Evolutionary conservation across 2,113 vertebrate genomes (phyloP), one percentile per base, ranked within the genome.

Genomic region (Aegotheles bennettii): DNA sequence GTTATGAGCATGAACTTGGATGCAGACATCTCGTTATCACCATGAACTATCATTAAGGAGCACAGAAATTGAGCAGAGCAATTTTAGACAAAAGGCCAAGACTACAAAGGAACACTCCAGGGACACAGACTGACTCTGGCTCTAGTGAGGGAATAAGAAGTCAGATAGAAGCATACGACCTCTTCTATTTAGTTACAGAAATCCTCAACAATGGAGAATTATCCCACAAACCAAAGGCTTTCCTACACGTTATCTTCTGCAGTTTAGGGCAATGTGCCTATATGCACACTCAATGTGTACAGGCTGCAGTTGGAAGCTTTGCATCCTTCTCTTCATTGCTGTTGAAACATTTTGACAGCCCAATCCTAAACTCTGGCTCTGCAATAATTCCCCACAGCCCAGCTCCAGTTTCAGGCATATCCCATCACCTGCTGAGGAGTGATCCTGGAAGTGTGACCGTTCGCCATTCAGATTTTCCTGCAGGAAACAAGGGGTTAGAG

Each of bases 381-480:
- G 29, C 5, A 2, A 2, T 36, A 68, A 91, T 21, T 42, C 11
- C 43, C 47, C 21, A 47, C 0, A 64, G 25, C 20, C 59, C 23
- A 73, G 51, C 50, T 18, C 16, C 31, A 42, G 12, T 31, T 77
- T 57, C 64, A 84, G 40, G 68, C 21, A 53, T 6, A 25, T 31
- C 25, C 45, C 31, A 10, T 36, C 18, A n/a, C 31, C 31, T 53
- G 50, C 38, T 10, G 19, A 54, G 42, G 23, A 40, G 17, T 7
- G 18, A 81, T 35, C 50, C 56, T 45, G 11, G 23, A 65, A 61
- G 10, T 0, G 2, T 3, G 1, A 40, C 31, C 42, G 29, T 70
- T 10, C 1, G 6, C 6, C n/a, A 6, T n/a, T 56, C 23, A 35
- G 0, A 7, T 21, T 65, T 42, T 38, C 47, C 18, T 0, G 0